Evolutionary conservation across 2,888 invertebrate genomes (phyloP).

Genomic region (Emesis furor): DNA sequence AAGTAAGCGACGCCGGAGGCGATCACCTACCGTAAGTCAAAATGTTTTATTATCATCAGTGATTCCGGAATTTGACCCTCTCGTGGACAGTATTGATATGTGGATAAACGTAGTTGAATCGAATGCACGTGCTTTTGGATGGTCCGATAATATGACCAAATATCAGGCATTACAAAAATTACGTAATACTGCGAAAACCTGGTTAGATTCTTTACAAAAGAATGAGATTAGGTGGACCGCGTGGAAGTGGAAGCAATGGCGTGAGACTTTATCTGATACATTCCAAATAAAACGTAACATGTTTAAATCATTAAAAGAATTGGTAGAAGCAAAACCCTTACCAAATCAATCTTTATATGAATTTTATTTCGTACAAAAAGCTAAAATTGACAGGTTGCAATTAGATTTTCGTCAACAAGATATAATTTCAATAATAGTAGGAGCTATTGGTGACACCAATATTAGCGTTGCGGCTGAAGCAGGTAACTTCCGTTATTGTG

Average conservation of each 20-base stretch:
- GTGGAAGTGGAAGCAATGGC: slow-evolving; percentile 64
- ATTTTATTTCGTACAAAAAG: background rate
- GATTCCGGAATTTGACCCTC: slow-evolving; percentile 67
- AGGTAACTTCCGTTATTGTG: background rate
- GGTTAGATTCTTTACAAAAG: slow-evolving; percentile 69
- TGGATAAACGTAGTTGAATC: slow-evolving; percentile 74
- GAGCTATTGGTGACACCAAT: background rate
- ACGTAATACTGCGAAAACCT: slow-evolving; percentile 70
- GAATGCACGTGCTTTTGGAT: slow-evolving; percentile 70
- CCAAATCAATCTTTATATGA: background rate
- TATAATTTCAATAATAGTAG: background rate
- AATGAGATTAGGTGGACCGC: slow-evolving; percentile 70
- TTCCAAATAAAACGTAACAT: slow-evolving; percentile 66
- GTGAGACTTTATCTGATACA: slow-evolving; percentile 53
- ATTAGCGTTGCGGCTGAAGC: background rate
- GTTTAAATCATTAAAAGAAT: slow-evolving; percentile 29
- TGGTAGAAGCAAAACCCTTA: background rate
- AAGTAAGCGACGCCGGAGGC: background rate
- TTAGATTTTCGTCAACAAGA: background rate
- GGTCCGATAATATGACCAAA: slow-evolving; percentile 67
- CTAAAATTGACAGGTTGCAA: too few species aligned
- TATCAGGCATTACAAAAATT: slow-evolving; percentile 72
- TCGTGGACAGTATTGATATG: slow-evolving; percentile 60
- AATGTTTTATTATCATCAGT: slow-evolving; percentile 57
- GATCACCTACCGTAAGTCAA: slow-evolving; percentile 55